Conservation (phyloP, 2,888 invertebrate species). For the Drosophila gaucha region DNA sequence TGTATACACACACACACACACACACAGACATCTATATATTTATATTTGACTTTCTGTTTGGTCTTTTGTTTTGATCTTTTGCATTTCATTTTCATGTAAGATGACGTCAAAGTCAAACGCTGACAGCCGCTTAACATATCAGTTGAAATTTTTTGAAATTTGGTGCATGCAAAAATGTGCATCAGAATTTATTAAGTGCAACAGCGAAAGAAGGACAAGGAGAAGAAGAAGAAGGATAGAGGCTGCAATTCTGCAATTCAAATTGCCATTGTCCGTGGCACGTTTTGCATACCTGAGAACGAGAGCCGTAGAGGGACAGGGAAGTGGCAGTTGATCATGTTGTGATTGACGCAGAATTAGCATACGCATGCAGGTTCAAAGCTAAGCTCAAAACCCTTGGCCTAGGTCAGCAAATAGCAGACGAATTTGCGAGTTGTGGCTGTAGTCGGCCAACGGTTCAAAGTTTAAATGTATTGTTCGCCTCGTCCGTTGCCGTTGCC, state of each 20-base stretch:
- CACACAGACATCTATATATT: slow-evolving; percentile 7
- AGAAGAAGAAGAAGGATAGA: not conserved
- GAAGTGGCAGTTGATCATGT: slow-evolving; percentile 46
- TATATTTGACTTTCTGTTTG: slow-evolving; percentile 20
- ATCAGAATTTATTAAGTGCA: slow-evolving; percentile 83
- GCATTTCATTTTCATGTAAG: slow-evolving; percentile 76
- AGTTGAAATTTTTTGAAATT: slow-evolving; percentile 67
- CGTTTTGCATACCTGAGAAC: slow-evolving; percentile 67
- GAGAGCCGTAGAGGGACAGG: not conserved
- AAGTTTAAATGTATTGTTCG: slow-evolving; percentile 71
- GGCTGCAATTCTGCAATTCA: slow-evolving; percentile 81
- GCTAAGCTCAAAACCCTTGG: slow-evolving; percentile 68
- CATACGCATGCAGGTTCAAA: slow-evolving; percentile 69
- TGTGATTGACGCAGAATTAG: slow-evolving; percentile 81
- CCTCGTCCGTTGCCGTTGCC: not conserved
- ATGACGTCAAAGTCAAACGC: slow-evolving; percentile 76
- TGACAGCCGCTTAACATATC: slow-evolving; percentile 84
- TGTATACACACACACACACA: slow-evolving; percentile 12
- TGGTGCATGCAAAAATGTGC: slow-evolving; percentile 78
- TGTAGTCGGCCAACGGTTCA: slow-evolving; percentile 30
- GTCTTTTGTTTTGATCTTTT: slow-evolving; percentile 68
- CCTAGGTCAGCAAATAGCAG: slow-evolving; percentile 59
- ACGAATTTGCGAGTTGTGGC: not conserved
- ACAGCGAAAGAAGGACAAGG: slow-evolving; percentile 28
- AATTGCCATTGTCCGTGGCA: slow-evolving; percentile 77